Evolutionary conservation across 2,797 vertebrate species (phyloP).

Genomic region (Megalops cyprinoides): DNA sequence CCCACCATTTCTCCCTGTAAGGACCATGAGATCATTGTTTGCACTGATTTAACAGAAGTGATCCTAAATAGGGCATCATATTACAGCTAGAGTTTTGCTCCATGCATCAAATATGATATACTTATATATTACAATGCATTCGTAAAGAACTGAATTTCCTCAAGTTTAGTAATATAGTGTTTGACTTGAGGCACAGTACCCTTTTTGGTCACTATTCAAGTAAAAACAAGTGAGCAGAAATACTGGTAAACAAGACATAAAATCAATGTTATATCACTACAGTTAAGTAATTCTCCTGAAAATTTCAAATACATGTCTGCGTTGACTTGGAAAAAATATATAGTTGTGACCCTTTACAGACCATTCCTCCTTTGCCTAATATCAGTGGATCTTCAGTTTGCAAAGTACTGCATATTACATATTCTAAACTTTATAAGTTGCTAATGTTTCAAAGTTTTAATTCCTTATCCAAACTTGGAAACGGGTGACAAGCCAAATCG

Average conservation of each 20-base stretch:
- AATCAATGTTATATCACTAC: not conserved
- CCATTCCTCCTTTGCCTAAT: not conserved
- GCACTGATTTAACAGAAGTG: not conserved
- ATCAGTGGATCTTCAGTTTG: not conserved
- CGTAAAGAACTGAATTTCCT: not conserved
- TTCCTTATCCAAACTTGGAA: slow-evolving; percentile 38
- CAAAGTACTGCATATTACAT: not conserved
- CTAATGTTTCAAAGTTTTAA: slow-evolving; percentile 12
- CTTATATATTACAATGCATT: not conserved
- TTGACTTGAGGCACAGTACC: not conserved
- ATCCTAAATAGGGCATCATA: slow-evolving; percentile 12
- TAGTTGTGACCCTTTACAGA: not conserved
- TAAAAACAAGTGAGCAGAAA: not conserved
- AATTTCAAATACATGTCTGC: not conserved
- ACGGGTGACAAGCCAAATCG: slow-evolving; percentile 51
- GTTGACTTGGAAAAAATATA: no score
- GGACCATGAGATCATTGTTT: slow-evolving; percentile 12
- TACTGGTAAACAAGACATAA: not conserved
- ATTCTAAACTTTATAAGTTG: slow-evolving; percentile 30
- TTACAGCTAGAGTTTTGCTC: not conserved
- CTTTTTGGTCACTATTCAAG: not conserved
- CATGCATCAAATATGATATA: not conserved
- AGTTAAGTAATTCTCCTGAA: not conserved
- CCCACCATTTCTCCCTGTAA: not conserved
- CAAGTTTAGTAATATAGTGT: not conserved